Base-by-base conservation (phyloP, 2,113 vertebrate genomes). In the Psophia crepitans region DNA sequence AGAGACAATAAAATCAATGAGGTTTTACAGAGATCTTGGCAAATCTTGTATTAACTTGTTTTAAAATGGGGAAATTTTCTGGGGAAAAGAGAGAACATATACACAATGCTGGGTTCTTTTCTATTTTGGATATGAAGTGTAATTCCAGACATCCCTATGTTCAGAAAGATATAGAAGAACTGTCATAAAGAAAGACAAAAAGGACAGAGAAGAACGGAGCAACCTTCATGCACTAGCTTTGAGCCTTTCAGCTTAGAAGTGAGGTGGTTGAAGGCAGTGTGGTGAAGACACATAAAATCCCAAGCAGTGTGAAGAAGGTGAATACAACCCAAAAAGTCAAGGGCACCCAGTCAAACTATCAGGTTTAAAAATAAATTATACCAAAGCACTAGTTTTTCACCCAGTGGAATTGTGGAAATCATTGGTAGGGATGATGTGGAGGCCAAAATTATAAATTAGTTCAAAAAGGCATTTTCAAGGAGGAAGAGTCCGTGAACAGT, bases 391-490 rank as follows among this genome's bases (percentile, higher is more conserved):
- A 80, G 57, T 95, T 93, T 90, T 84, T 93, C 66, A 88, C 83
- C 71, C 75, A 43, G 86, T 84, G 63, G 86, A 95, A 90, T 92
- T 80, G 53, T 86, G 76, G 82, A 95, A 95, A 79, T 90, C 63
- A 27, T 77, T 88, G 41, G 66, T 86, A 76, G 54, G 53, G 23
- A 76, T 73, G 54, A 85, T 73, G 66, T 49, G 49, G 32, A 95
- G 58, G 41, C 86, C 63, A 86, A 90, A 90, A 96, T 90, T 86
- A 90, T 86, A 93, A 93, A 93, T 0, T 20, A 80, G 85, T 90
- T 95, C 76, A 84, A 88, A 91, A 94, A 92, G 75, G 20, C 15
- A 53, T 85, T 97, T 97, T 92, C 85, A 90, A 96, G 88, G 92
- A 92, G 63, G 71, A 77, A 54, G 20, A 61, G 79, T 61, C 71